Evolutionary conservation across 1,140 invertebrate genomes (phyloP), one percentile per base, ranked within the genome.

Genomic region (Megathymus violae): DNA sequence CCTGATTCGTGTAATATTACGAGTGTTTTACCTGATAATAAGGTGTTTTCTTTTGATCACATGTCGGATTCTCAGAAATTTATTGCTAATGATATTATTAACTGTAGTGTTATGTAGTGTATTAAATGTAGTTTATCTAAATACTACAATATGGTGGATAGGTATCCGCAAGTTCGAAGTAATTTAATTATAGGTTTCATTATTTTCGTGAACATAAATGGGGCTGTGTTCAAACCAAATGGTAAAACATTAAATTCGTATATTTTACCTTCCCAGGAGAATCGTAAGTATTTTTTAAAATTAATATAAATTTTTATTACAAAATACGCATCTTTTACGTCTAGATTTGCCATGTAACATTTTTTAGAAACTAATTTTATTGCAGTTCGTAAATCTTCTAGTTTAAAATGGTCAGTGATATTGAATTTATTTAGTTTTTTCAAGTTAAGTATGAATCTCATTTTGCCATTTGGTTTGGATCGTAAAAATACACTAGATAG

Each of bases 321-420:
- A 48, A 56, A 56, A 40, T 64, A 62, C 22, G 47, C 51, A 14
- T 63, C 62, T 15, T 56, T 54, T 4, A 63, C 11, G 17, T 63
- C 62, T 9, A 54, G 3, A 0, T 51, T 63, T 22, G 43, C 41
- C 51, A 63, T 56, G 4, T 25, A 40, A 40, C 27, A 63, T 10
- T 66, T 9, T 31, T 47, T 31, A 1, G 56, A 13, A 11, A 67
- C 7, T 4, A 67, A 6, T 31, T 67, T 67, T 31, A 62, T 9
- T 6, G 52, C 59, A 10, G 64, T 67, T 1, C 64, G n/a, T 22
- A 67, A 25, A 27, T 67, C 64, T 50, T 67, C 64, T 22, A 67
- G 7, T 44, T 67, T 67, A 44, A 67, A 67, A 36, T 67, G 64
- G 3, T 54, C 19, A 11, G 40, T 56, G n/a, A n/a, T n/a, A n/a